Conservation (phyloP, 2,113 vertebrate species). For the Mormyrus iriodes region DNA sequence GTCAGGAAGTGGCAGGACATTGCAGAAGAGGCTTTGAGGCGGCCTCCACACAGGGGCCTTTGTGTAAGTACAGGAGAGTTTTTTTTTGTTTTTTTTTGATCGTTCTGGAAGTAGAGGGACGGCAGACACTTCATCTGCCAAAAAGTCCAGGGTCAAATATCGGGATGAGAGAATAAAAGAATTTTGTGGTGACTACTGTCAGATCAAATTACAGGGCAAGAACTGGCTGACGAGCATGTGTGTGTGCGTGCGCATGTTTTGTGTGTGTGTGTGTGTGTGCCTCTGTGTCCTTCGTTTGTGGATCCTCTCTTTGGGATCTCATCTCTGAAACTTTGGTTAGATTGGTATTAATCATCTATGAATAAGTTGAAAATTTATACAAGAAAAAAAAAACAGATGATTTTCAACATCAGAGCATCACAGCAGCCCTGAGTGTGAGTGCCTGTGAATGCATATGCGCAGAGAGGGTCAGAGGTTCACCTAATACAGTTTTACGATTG, state of each 20-base stretch:
- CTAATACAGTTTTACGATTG: not conserved
- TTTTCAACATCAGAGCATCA: not conserved
- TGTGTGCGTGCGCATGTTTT: not conserved
- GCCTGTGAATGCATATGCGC: not conserved
- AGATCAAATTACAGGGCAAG: slow-evolving; percentile 6
- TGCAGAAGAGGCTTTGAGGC: not conserved
- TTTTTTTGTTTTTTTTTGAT: not conserved
- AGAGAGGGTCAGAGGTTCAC: not conserved
- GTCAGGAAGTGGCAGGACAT: no score
- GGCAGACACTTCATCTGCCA: slow-evolving; percentile 11
- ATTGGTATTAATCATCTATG: not conserved
- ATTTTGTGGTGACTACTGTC: not conserved
- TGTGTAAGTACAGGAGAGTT: not conserved
- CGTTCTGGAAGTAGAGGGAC: not conserved
- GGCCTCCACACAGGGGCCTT: not conserved
- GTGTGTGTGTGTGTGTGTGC: not conserved
- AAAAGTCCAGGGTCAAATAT: slow-evolving; percentile 23
- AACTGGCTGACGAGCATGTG: not conserved
- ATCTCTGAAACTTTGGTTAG: not conserved
- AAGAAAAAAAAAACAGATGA: not conserved
- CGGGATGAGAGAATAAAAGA: slow-evolving; percentile 16
- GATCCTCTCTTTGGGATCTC: not conserved
- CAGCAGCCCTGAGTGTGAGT: not conserved
- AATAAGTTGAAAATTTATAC: not conserved
- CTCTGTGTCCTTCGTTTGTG: not conserved